These are phyloP conservation scores for Vireo altiloquus DNA, from an alignment of 2,113 vertebrate species.

Conservation along the genomic window DNA sequence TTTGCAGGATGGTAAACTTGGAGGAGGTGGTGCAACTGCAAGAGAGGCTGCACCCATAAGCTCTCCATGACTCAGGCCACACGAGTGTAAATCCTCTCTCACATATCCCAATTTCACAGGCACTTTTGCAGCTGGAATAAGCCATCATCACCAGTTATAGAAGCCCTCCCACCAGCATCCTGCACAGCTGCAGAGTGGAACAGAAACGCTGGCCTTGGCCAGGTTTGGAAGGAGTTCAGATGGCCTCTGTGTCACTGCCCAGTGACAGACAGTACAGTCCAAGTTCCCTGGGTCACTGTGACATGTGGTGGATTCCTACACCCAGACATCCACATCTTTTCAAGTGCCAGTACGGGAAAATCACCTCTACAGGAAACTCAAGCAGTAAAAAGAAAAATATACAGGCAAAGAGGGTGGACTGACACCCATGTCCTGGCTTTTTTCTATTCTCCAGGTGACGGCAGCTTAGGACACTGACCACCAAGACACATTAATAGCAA, in stretches of 20 bases:
- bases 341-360: neutral
- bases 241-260: neutral
- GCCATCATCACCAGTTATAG: neutral
- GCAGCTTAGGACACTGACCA: neutral
- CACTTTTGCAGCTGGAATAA: neutral
- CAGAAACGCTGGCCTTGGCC: neutral
- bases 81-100: neutral
- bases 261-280: neutral
- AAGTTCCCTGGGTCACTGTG: neutral
- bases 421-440: neutral
- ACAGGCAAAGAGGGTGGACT: neutral
- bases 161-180: neutral
- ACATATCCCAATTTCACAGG: neutral
- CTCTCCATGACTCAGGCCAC: neutral
- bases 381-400: neutral
- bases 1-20: neutral
- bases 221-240: neutral
- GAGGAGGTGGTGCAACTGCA: fast-evolving
- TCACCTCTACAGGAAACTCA: neutral
- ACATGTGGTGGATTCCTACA: neutral
- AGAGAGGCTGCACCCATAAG: neutral
- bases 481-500: neutral
- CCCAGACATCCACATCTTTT: neutral
- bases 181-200: neutral
- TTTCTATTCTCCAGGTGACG: neutral